Percentiles rank a stretch among this genome's conserved stretches.
Evolutionary conservation across 2,888 invertebrate genomes (phyloP).

Genomic region (Erebia aethiops): DNA sequence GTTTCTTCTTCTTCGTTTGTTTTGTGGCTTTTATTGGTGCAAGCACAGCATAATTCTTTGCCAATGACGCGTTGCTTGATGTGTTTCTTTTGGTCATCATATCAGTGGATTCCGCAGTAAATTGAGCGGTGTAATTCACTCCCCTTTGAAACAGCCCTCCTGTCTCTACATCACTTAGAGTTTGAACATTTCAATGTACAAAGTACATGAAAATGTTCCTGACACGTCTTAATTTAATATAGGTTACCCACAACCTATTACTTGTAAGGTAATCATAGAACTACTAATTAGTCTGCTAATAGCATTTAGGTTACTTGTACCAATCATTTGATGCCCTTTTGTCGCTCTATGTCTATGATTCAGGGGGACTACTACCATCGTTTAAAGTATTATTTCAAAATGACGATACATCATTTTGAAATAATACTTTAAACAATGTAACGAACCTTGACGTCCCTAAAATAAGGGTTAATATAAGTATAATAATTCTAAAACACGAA

Average conservation of each 20-base stretch:
- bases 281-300: background rate
- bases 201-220: background rate
- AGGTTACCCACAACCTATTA: conserved; percentile 10
- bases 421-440: too few relatives aligned
- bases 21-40: too few relatives aligned
- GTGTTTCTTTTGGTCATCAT: background rate
- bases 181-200: conserved; percentile 15
- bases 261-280: background rate
- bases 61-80: background rate
- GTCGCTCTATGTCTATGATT: background rate
- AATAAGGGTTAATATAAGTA: too few relatives aligned
- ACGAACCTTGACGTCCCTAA: too few relatives aligned
- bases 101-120: conserved; percentile 17
- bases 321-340: too few relatives aligned
- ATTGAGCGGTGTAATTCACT: conserved; percentile 24
- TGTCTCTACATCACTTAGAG: conserved; percentile 19
- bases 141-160: conserved; percentile 5
- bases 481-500: too few relatives aligned
- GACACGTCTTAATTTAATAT: conserved; percentile 13
- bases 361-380: too few relatives aligned
- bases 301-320: background rate
- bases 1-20: too few relatives aligned
- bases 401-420: too few relatives aligned
- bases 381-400: too few relatives aligned
- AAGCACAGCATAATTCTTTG: too few relatives aligned